A percentile compares a stretch with the other conserved stretches of the same genome.
Conservation (phyloP, 2,113 vertebrate species). For the Pygoscelis adeliae region DNA sequence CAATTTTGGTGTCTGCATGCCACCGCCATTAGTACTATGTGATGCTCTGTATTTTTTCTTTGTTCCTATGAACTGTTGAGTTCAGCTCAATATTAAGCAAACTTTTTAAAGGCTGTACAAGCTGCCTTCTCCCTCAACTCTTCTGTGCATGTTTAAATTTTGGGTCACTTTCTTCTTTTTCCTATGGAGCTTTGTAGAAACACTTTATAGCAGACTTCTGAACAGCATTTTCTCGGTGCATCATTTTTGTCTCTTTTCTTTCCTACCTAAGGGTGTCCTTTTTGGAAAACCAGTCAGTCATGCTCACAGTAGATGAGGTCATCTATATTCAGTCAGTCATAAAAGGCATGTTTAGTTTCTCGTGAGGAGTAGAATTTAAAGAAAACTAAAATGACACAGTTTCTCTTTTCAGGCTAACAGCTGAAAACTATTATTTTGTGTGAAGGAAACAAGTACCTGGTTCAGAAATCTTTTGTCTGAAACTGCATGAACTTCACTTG, state of each 20-base stretch:
- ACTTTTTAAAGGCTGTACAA: constrained; percentile 31
- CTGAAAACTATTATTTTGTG: constrained; percentile 55
- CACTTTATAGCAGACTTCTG: constrained; percentile 49
- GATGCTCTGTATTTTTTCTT: constrained; percentile 78
- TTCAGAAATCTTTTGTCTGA: constrained; percentile 71
- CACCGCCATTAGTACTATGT: constrained; percentile 77
- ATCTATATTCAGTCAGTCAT: constrained; percentile 45
- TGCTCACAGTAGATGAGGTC: constrained; percentile 48
- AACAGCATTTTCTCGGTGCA: constrained; percentile 14
- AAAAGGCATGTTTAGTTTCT: constrained; percentile 55
- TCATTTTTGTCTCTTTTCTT: constrained; percentile 41
- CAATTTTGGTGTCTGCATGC: constrained; percentile 91
- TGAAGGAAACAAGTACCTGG: constrained; percentile 53
- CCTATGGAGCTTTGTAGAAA: constrained; percentile 61
- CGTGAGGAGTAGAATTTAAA: constrained; percentile 40
- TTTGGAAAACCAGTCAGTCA: constrained; percentile 53
- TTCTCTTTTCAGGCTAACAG: constrained; percentile 53
- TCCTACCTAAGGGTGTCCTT: constrained; percentile 60
- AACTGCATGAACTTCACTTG: constrained; percentile 69
- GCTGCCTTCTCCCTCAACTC: constrained; percentile 46
- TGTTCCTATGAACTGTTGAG: constrained; percentile 68
- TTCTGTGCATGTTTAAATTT: constrained; percentile 76
- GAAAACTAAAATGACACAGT: constrained; percentile 38
- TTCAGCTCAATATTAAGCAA: constrained; percentile 57
- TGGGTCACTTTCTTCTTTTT: constrained; percentile 66